A percentile compares a stretch with the other conserved stretches of the same genome.
Conservation (phyloP, 2,888 invertebrate species). For the Campoplex nolae region DNA sequence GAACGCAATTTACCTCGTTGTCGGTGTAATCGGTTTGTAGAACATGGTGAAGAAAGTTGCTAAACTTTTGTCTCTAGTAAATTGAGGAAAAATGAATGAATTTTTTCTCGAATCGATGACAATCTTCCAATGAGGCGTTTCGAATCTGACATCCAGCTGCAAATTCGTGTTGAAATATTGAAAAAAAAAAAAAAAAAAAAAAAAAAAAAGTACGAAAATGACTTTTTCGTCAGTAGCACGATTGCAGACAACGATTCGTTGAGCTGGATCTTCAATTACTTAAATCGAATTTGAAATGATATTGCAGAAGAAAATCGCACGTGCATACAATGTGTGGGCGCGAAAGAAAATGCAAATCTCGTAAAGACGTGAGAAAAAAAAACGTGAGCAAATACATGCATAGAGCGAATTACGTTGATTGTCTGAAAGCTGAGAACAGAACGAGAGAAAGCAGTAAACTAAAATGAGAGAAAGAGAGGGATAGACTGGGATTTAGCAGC, state of each 20-base stretch:
- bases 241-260: background rate
- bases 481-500: constrained; percentile 65
- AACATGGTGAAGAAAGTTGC: background rate
- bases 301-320: background rate
- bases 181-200: background rate
- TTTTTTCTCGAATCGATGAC: background rate
- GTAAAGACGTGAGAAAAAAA: background rate
- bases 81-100: background rate
- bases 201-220: background rate
- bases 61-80: background rate
- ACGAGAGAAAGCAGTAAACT: constrained; percentile 65
- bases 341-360: background rate
- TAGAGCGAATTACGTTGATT: constrained; percentile 54
- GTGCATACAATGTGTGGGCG: background rate
- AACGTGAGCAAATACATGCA: background rate
- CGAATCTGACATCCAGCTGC: background rate
- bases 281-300: background rate
- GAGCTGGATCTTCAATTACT: no score
- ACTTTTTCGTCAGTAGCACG: background rate
- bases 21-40: background rate
- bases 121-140: background rate
- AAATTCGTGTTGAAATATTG: background rate
- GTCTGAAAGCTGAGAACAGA: constrained; percentile 58
- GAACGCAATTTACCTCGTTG: background rate
- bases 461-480: constrained; percentile 42